Conservation (phyloP, 2,888 invertebrate genomes). For the Diloba caeruleocephala region DNA sequence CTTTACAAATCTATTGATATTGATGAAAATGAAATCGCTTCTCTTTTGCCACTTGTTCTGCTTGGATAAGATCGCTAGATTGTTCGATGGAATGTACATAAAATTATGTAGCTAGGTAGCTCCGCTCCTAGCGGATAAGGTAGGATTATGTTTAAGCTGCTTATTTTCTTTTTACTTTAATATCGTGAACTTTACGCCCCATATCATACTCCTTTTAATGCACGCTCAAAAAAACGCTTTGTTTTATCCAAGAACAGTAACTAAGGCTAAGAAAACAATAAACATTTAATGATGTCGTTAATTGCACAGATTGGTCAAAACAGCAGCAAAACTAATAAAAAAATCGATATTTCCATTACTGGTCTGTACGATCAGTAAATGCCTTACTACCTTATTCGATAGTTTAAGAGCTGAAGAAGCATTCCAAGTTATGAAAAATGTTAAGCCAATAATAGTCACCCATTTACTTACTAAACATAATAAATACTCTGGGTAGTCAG, state of each 20-base stretch:
- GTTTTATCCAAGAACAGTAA: slow-evolving; percentile 17
- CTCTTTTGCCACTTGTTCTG: not conserved
- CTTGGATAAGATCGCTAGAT: slow-evolving; percentile 41
- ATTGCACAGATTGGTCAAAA: too few relatives aligned
- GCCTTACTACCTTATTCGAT: too few relatives aligned
- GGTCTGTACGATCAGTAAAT: too few relatives aligned
- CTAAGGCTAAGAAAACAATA: slow-evolving; percentile 7
- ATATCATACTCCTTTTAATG: slow-evolving; percentile 46
- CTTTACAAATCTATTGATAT: too few relatives aligned
- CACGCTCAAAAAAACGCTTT: slow-evolving; percentile 28
- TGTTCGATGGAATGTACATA: slow-evolving; percentile 51
- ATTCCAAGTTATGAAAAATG: too few relatives aligned
- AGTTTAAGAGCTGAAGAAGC: too few relatives aligned
- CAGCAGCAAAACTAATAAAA: too few relatives aligned
- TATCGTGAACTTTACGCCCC: slow-evolving; percentile 27
- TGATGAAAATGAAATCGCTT: slow-evolving; percentile 12
- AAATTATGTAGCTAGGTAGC: slow-evolving; percentile 48
- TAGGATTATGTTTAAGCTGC: slow-evolving; percentile 46
- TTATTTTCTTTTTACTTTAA: slow-evolving; percentile 41
- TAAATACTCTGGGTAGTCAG: too few relatives aligned
- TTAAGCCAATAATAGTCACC: too few relatives aligned
- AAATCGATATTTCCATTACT: too few relatives aligned
- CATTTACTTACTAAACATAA: too few relatives aligned
- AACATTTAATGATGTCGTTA: slow-evolving; percentile 34
- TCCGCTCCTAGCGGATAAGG: slow-evolving; percentile 29